Base-by-base conservation (phyloP, 2,888 invertebrate genomes). In the Archips crataeganus region DNA sequence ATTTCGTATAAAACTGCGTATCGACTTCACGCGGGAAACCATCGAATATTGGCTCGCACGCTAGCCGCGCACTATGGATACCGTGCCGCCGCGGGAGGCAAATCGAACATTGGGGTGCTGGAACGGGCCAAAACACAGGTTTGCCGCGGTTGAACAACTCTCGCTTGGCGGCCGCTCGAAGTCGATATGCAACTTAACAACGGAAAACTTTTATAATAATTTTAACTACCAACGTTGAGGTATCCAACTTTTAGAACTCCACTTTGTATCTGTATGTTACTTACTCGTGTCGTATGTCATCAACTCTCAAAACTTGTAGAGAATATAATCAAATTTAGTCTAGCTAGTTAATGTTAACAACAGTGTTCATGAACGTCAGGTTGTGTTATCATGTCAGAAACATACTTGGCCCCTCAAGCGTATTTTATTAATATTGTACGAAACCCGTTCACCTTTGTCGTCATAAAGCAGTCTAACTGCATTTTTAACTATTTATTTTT, bases 301-400 rank as follows among this genome's bases (percentile, higher is more conserved):
- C n/a, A 0, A 32, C 57, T 32, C 57, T 10, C 11, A 10, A 57
- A 57, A 32, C 32, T 11, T 23, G 51, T 54, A 15, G 15, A 54
- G 8, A 57, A 57, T 57, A 11, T 57, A 60, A 60, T 60, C 36
- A n/a, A 36, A 34, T 60, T 36, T 60, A 60, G 60, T 60, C 36
- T 36, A 60, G 60, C 60, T 60, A 34, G 60, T 60, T 60, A 36
- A 36, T 36, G 36, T 34, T 60, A 60, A 60, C 32, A 9, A 9
- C 23, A 10, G 57, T 57, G 11, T 57, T 32, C 32, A 57, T 57
- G 32, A 3, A 32, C 3, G 32, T 57, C 5, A 10, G 57, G 23
- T 57, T 57, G 57, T 57, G 57, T 57, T 57, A 23, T 9, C 51
- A 51, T 54, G 32, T 32, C 11, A 57, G 57, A 32, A 32, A 11